Evolutionary conservation across 2,797 vertebrate genomes (phyloP), one percentile per base, ranked within the genome.

Genomic region (Lacerta bilineata): DNA sequence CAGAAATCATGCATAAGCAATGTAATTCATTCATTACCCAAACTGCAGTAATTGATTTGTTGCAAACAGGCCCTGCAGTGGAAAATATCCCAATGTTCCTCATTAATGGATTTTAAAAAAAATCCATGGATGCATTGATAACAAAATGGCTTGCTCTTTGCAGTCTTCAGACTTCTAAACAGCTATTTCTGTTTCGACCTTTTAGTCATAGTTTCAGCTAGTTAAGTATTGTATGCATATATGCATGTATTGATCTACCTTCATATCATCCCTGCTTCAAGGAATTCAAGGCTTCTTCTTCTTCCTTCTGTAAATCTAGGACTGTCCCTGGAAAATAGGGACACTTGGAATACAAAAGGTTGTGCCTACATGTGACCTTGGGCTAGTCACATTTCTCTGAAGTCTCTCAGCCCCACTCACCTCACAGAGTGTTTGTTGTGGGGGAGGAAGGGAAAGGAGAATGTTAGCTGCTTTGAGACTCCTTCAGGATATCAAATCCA

Each of bases 1-100:
- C 80, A 78, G 36, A 88, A 84, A n/a, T 25, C 33, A 78, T 88
- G 87, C 81, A 83, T 88, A 88, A 83, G 87, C 87, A 88, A 88
- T 78, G 87, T 55, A 83, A 83, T 88, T 83, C 80, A 88, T 84
- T 88, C 81, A 84, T 88, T 83, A 50, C 61, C 13, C 43, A 59
- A 77, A n/a, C 61, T 55, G 80, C 81, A 83, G 61, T 78, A 84
- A 88, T 88, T 84, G 81, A 88, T 88, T 88, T 88, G 74, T 23
- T 88, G 74, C 81, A 84, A 69, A 83, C 17, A 88, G 87, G 72
- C 81, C 64, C 80, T 78, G 64, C 72, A 88, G 81, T 84, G 74
- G 61, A 88, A 83, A 88, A 78, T 88, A 78, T 88, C 81, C 75
- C 66, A 39, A 75, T 83, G 74, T 55, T 59, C 64, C 87, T 84